These are phyloP conservation scores for Urechis unicinctus DNA, from an alignment of 2,888 invertebrate species.

Conservation along the genomic window DNA sequence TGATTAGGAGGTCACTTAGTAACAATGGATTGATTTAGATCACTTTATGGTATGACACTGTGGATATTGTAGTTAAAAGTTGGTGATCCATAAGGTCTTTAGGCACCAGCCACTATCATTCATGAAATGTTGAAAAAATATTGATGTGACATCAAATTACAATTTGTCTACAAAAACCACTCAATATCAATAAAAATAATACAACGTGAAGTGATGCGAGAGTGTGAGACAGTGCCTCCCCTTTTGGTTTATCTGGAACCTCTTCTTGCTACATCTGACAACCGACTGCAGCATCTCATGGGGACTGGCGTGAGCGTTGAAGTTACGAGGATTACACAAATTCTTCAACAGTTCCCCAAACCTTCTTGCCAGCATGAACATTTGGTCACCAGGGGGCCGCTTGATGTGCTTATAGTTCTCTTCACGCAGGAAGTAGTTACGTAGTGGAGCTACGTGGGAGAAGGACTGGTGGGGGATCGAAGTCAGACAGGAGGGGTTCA, in stretches of 20 bases:
- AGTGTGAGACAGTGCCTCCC: constrained; percentile 52
- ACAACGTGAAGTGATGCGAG: background rate
- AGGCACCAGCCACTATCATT: too few relatives aligned
- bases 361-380: constrained; percentile 73
- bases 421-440: constrained; percentile 91
- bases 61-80: too few relatives aligned
- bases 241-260: constrained; percentile 97
- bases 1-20: too few relatives aligned
- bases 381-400: constrained; percentile 91
- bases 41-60: too few relatives aligned
- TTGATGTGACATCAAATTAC: too few relatives aligned
- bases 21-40: too few relatives aligned
- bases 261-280: constrained; percentile 91
- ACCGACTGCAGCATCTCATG: constrained; percentile 99
- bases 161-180: too few relatives aligned
- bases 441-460: constrained; percentile 86
- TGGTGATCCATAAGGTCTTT: too few relatives aligned
- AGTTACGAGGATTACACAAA: constrained; percentile 97
- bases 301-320: constrained; percentile 98
- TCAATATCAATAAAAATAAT: background rate
- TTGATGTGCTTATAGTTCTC: constrained; percentile 82
- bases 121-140: too few relatives aligned
- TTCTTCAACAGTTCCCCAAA: constrained; percentile 95
- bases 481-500: too few relatives aligned
- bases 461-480: constrained; percentile 70